A percentile compares a stretch with the other conserved stretches of the same genome.
phyloP scores from a whole-genome alignment of 2,113 vertebrate species.

The Bungarus multicinctus region DNA sequence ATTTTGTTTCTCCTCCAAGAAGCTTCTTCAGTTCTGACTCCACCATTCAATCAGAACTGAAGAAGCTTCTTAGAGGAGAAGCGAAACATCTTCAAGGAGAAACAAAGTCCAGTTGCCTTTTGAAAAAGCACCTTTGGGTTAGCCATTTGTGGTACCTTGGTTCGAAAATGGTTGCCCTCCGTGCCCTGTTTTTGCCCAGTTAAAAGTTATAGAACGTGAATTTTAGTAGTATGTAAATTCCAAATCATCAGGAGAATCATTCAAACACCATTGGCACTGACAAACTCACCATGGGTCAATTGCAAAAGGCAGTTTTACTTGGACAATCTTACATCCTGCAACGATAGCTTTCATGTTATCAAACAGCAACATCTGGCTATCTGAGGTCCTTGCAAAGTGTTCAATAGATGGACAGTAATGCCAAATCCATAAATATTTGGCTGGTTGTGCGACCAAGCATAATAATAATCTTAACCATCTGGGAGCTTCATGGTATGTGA shows the following conservation, averaged over 20 bases:
- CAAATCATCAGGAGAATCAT: not conserved
- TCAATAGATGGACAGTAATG: not conserved
- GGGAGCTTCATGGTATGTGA: not conserved
- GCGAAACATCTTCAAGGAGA: not conserved
- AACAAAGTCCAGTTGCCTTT: not conserved
- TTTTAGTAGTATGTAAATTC: not conserved
- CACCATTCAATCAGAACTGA: not conserved
- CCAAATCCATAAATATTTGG: not conserved
- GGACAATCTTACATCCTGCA: too few relatives aligned
- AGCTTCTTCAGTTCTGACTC: not conserved
- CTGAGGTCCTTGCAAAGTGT: not conserved
- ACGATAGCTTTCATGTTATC: not conserved
- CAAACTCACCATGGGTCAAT: not conserved
- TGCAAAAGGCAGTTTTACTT: not conserved
- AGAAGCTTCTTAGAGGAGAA: not conserved
- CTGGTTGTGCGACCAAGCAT: not conserved
- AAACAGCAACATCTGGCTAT: not conserved
- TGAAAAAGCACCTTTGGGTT: not conserved
- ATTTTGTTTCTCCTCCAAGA: not conserved
- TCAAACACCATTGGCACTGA: not conserved
- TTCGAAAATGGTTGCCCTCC: not conserved
- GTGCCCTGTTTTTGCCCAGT: not conserved
- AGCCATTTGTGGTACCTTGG: not conserved
- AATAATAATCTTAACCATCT: not conserved
- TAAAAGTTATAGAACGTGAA: not conserved